A percentile compares a stretch with the other conserved stretches of the same genome.
phyloP scores from a whole-genome alignment of 2,113 vertebrate species.

The Chlorodrepanis virens region DNA sequence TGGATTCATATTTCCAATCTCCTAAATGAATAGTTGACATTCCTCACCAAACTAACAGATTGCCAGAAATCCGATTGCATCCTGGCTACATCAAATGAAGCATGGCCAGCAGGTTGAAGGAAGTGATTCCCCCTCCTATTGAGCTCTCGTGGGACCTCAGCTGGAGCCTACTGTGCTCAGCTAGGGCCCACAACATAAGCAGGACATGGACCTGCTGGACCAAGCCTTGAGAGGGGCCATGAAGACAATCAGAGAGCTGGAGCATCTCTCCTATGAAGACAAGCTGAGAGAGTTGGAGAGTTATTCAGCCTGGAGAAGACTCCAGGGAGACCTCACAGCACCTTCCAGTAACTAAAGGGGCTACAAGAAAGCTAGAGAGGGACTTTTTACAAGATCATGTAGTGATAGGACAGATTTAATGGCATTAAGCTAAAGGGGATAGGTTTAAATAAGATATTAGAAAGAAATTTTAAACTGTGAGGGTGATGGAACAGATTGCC shows the following conservation, averaged over 20 bases:
- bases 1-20: not conserved
- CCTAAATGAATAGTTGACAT: not conserved
- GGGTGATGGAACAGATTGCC: not conserved
- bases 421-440: not conserved
- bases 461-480: not conserved
- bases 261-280: not conserved
- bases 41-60: not conserved
- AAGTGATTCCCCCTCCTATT: not conserved
- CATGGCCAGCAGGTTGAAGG: not conserved
- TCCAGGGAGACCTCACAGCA: not conserved
- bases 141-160: rapidly evolving
- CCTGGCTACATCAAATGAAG: not conserved
- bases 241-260: not conserved
- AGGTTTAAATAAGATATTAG: not conserved
- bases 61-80: not conserved
- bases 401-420: not conserved
- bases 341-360: not conserved
- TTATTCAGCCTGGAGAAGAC: not conserved
- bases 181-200: rapidly evolving
- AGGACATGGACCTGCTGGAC: not conserved
- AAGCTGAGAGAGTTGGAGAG: not conserved
- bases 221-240: not conserved
- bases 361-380: not conserved
- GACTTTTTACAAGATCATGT: not conserved
- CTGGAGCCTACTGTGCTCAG: not conserved